phyloP scores from a whole-genome alignment of 2,888 invertebrate species.

The Torymus tubicola region DNA sequence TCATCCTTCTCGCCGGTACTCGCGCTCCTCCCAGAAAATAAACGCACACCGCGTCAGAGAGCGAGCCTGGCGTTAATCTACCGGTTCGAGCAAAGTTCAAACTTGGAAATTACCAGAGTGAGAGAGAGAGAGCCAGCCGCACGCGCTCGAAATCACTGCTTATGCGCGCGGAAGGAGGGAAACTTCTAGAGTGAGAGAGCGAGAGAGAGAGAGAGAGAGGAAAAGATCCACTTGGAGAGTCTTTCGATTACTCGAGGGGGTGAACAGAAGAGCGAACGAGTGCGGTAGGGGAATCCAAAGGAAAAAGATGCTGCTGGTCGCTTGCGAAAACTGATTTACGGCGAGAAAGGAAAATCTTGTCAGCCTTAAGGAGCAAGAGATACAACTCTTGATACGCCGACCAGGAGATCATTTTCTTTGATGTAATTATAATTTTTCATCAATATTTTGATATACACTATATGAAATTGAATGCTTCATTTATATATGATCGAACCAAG shows the following conservation, averaged over 20 bases:
- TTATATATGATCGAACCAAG: no score
- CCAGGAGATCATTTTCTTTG: no score
- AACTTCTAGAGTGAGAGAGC: conserved; percentile 43
- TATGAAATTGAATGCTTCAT: no score
- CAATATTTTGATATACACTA: no score
- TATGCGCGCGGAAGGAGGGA: conserved; percentile 18
- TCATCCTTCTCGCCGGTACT: not conserved
- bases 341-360: not conserved
- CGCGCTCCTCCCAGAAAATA: conserved; percentile 30
- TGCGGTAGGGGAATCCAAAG: not conserved
- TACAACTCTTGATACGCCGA: no score
- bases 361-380: no score
- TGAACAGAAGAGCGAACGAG: conserved; percentile 15
- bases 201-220: no score
- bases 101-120: conserved; percentile 53
- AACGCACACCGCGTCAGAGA: conserved; percentile 36
- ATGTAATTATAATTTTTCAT: no score
- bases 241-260: conserved; percentile 30
- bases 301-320: no score
- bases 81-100: conserved; percentile 51
- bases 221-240: conserved; percentile 42
- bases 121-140: no score
- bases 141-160: conserved; percentile 52
- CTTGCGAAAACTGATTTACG: conserved; percentile 9
- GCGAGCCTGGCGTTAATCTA: conserved; percentile 39